Evolutionary conservation across 2,113 vertebrate species (phyloP), one percentile per base, ranked within the genome.

Genomic region (Cyprinodon brontotheroides): DNA sequence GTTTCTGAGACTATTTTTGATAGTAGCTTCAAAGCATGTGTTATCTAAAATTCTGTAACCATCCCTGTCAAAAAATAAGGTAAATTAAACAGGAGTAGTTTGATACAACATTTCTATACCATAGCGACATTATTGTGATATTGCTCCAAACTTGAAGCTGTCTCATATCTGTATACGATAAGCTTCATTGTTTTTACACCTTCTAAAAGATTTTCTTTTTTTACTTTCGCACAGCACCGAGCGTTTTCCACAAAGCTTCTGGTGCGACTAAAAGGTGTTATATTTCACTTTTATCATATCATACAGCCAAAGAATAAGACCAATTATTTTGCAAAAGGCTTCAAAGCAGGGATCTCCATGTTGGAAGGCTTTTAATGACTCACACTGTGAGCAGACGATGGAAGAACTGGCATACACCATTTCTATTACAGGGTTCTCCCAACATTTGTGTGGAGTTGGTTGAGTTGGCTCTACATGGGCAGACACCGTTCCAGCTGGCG

Each of bases 401-500:
- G 77, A 77, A 71, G 72, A 84, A 84, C 65, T 84, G 63, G 7
- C 75, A 61, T 64, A 60, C 70, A 65, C 43, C 70, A 61, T 82
- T 75, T 77, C 78, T 75, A 81, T 80, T 81, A 74, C 72, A 39
- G 65, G 65, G 68, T 43, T 79, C 81, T 77, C 43, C 68, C 76
- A 65, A 36, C 67, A 10, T 79, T 86, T 82, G 72, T 73, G 71
- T 75, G 70, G 74, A 79, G 64, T 85, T 80, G 60, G 68, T 70
- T 75, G 57, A 73, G 68, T 90, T 86, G 78, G 85, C 86, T 85
- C 53, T 20, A 59, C 77, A 75, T 22, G 70, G 10, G 47, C 68
- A 65, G 70, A 77, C 59, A 11, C 64, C 62, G 38, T 70, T 86
- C 74, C 64, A 82, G 61, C 60, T 83, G 78, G 78, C 68, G 77